Evolutionary conservation across 2,888 invertebrate species (phyloP).

Genomic region (Drosophila emarginata): DNA sequence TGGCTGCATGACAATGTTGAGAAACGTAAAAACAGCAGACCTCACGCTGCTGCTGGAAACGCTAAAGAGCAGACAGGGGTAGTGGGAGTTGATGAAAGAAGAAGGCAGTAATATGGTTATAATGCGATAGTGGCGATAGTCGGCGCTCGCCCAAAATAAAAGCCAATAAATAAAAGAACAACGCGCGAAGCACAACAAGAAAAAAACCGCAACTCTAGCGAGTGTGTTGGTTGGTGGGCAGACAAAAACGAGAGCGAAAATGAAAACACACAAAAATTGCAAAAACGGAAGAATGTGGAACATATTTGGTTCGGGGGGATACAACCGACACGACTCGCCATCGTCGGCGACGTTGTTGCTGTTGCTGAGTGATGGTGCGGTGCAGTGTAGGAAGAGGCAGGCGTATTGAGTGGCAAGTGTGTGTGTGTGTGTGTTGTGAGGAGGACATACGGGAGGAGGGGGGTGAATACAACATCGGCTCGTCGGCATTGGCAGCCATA

Average conservation of each 20-base stretch:
- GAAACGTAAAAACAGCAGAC: slow-evolving; percentile 33
- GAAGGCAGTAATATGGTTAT: slow-evolving; percentile 11
- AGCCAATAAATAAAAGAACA: slow-evolving; percentile 39
- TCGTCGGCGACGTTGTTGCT: slow-evolving; percentile 22
- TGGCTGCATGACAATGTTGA: slow-evolving; percentile 44
- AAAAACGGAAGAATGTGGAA: slow-evolving; percentile 74
- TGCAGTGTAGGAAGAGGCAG: background rate
- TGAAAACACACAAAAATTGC: slow-evolving; percentile 59
- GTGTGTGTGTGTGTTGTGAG: background rate
- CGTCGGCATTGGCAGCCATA: slow-evolving; percentile 22
- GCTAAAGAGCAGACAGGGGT: background rate
- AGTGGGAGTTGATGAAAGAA: background rate
- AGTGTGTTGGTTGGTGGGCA: slow-evolving; percentile 17
- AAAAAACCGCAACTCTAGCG: slow-evolving; percentile 35
- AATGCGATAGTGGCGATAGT: slow-evolving; percentile 23
- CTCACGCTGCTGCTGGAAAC: background rate
- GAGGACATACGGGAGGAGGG: background rate
- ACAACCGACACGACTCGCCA: slow-evolving; percentile 15
- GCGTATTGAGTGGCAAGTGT: background rate
- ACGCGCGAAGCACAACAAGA: slow-evolving; percentile 17
- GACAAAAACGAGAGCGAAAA: slow-evolving; percentile 74
- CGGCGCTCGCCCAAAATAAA: slow-evolving; percentile 47
- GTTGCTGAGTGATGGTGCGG: slow-evolving; percentile 31
- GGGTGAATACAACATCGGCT: slow-evolving; percentile 1
- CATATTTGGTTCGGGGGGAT: slow-evolving; percentile 47